Evolutionary conservation across 2,113 vertebrate genomes (phyloP), one percentile per base, ranked within the genome.

Genomic region (Apodemus speciosus): DNA sequence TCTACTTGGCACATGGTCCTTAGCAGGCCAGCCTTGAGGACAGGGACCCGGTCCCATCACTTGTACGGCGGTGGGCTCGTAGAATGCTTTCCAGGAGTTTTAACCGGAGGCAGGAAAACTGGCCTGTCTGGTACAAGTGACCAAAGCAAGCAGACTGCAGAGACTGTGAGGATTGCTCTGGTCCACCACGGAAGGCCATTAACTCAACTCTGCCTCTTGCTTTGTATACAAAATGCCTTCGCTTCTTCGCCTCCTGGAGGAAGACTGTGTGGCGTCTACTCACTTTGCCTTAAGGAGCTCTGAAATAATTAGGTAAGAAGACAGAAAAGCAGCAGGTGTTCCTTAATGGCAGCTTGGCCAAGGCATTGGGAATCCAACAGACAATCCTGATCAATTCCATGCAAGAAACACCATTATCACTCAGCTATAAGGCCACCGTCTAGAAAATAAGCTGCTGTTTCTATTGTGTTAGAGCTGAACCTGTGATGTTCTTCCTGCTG

Each of bases 391-490:
- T 97, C 95, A 96, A 84, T 97, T 77, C 73, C 91, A 66, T 43
- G 92, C 94, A 92, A 97, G 72, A 92, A 97, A 93, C 16, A 40
- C 95, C 91, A 88, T 95, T 77, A 93, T 35, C 75, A 53, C 83
- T 94, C 40, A 86, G 66, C 95, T 96, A 92, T 84, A 96, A 96
- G 96, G 53, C 23, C 32, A 94, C 85, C 66, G 73, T 79, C 66
- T 91, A 96, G 93, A 95, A 53, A 76, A 73, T 89, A 96, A 71
- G 90, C 95, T 90, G 88, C 69, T 0, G 87, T 75, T 96, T 96
- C 96, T 90, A 87, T 94, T 97, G 94, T 97, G 79, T 92, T 94
- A 56, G 93, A 35, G 94, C 88, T 96, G 91, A 96, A 49, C 85
- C 51, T 56, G 90, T 87, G 94, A 88, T 91, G 88, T 46, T 96